A percentile compares a stretch with the other conserved stretches of the same genome.
phyloP scores from a whole-genome alignment of 2,113 vertebrate genomes.

The Neodontobutis hainanensis region DNA sequence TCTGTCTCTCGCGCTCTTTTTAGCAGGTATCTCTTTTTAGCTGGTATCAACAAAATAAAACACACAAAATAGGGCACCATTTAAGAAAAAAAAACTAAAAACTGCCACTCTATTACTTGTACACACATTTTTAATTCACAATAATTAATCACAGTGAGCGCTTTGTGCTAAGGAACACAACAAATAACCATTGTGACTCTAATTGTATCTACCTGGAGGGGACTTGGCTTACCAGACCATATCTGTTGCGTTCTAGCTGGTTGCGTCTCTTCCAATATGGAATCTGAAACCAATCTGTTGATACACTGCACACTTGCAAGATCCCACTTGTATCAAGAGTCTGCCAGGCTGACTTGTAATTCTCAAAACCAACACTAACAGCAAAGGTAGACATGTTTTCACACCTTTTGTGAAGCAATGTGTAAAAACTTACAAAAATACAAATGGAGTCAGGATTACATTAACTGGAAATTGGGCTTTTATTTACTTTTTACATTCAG shows the following conservation, averaged over 20 bases:
- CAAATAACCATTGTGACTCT: constrained; percentile 23
- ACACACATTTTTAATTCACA: neutral
- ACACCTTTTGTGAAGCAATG: neutral
- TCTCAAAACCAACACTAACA: constrained; percentile 29
- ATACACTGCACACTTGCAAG: constrained; percentile 27
- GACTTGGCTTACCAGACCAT: constrained; percentile 39
- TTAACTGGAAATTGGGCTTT: too few species aligned
- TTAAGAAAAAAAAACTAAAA: neutral
- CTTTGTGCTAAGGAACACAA: constrained; percentile 13
- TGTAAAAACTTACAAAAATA: too few species aligned
- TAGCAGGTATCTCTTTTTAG: too few species aligned
- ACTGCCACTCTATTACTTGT: neutral
- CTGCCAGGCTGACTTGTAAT: constrained; percentile 25
- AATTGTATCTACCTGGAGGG: constrained; percentile 31
- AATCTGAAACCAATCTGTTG: constrained; percentile 54
- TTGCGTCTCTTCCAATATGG: constrained; percentile 41
- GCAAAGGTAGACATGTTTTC: constrained; percentile 13
- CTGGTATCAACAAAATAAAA: constrained; percentile 7
- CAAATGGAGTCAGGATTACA: too few species aligned
- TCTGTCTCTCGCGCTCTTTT: too few species aligned
- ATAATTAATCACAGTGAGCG: neutral
- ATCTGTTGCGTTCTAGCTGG: constrained; percentile 43
- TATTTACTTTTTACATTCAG: too few species aligned
- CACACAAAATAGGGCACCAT: constrained; percentile 10
- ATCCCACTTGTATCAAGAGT: constrained; percentile 44